Evolutionary conservation across 2,797 vertebrate species (phyloP).

Genomic region (Sebastes trivittatus): DNA sequence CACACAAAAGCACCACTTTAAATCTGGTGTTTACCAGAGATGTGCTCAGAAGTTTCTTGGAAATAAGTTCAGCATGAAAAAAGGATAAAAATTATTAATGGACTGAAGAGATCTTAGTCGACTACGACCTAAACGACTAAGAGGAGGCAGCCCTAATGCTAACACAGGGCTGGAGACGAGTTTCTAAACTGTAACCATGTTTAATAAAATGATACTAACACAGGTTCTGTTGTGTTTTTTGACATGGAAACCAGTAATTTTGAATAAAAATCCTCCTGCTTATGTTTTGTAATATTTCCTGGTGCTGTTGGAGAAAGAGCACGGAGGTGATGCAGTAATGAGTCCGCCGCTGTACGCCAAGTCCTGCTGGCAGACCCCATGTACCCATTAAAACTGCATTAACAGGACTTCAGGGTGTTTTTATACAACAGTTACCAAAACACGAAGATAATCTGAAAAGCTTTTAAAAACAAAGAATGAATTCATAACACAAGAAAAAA

Average conservation of each 20-base stretch:
- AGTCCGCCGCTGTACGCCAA: conserved; percentile 9
- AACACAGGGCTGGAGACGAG: no score
- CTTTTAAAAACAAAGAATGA: background rate
- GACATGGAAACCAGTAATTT: background rate
- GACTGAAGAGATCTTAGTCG: no score
- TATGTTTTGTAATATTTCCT: background rate
- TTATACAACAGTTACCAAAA: conserved; percentile 12
- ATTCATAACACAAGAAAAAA: background rate
- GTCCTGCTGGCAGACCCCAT: conserved; percentile 16
- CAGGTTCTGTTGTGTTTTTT: background rate
- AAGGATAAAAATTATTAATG: no score
- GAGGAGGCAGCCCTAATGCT: no score
- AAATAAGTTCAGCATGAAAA: no score
- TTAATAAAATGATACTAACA: background rate
- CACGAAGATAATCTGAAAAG: background rate
- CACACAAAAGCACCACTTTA: no score
- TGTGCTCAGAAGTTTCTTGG: no score
- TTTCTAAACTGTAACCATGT: background rate
- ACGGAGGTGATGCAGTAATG: conserved; percentile 10
- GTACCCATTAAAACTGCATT: conserved; percentile 21
- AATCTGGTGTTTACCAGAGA: no score
- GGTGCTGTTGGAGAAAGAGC: background rate
- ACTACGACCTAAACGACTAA: no score
- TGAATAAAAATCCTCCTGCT: background rate
- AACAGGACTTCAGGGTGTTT: background rate